phyloP scores from a whole-genome alignment of 2,113 vertebrate species.

The Brienomyrus brachyistius region DNA sequence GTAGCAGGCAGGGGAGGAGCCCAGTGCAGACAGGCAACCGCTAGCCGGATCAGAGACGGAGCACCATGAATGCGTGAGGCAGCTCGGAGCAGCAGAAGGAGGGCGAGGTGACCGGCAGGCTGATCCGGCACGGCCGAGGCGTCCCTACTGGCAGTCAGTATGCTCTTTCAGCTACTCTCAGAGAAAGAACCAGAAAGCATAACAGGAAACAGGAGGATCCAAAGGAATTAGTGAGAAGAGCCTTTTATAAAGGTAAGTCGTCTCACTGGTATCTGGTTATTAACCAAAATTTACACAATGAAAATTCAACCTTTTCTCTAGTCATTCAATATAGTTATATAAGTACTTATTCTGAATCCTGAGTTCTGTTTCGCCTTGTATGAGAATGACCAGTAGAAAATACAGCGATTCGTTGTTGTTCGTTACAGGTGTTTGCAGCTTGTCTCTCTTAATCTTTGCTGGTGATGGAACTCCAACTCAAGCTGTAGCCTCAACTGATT shows the following conservation, averaged over 20 bases:
- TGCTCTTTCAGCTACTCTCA: not conserved
- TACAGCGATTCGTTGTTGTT: not conserved
- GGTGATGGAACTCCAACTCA: not conserved
- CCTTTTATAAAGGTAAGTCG: not conserved
- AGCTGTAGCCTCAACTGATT: not conserved
- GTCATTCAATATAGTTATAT: not conserved
- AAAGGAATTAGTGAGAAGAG: not conserved
- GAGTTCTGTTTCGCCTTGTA: not conserved
- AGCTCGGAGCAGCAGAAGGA: not conserved
- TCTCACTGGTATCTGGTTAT: not conserved
- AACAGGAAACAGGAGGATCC: not conserved
- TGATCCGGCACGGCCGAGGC: not conserved
- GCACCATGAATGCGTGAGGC: not conserved
- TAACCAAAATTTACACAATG: not conserved
- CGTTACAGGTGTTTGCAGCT: not conserved
- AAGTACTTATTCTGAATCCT: not conserved
- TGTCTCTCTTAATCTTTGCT: not conserved
- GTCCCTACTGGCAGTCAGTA: not conserved
- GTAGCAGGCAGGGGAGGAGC: not conserved
- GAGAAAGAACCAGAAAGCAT: not conserved
- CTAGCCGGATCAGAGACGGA: not conserved
- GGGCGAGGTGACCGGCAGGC: not conserved
- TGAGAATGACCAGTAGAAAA: not conserved
- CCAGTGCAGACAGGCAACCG: too few species aligned
- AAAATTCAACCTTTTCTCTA: not conserved